Evolutionary conservation across 1,140 invertebrate species (phyloP), one percentile per base, ranked within the genome.

Genomic region (Mycetomoellerius zeteki): DNA sequence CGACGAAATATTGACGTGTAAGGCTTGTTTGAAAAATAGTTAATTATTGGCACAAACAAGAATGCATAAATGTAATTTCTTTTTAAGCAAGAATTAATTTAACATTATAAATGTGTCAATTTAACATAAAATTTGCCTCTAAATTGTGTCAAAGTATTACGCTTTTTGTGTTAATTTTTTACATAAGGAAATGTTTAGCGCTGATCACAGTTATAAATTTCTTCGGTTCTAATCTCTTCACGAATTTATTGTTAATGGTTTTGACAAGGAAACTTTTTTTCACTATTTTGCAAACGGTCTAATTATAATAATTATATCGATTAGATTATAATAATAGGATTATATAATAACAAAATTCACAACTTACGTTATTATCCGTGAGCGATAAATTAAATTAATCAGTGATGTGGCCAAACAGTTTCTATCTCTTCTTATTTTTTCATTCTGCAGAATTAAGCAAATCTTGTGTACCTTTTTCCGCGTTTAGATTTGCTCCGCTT

Each of bases 1-100:
- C 58, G 54, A 54, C 27, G 43, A 37, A 56, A 78, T 89, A 90
- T 87, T 73, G 88, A 84, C 72, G 14, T 8, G 60, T 87, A 76
- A n/a, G n/a, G 47, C 37, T 78, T 73, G 3, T 47, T 47, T 19
- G 5, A 86, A 80, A 58, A 19, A 21, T n/a, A n/a, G 5, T 4
- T 52, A 76, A 78, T 89, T 89, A 86, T 89, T 71, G 56, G 60
- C 50, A 73, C 30, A 67, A 71, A 21, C 6, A 62, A 33, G 54
- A 75, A 56, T 8, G 30, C 12, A 27, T 47, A 67, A 58, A 30
- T 58, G 10, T 12, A 21, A 14, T 84, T 73, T 33, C 19, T 73
- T 33, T n/a, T 43, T 0, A 21, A 72, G 10, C 16, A n/a, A 72
- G 33, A 37, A 37, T 37, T 37, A 7, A 37, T 37, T 37, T 37